phyloP scores from a whole-genome alignment of 2,113 vertebrate genomes.

The Phocoena phocoena region DNA sequence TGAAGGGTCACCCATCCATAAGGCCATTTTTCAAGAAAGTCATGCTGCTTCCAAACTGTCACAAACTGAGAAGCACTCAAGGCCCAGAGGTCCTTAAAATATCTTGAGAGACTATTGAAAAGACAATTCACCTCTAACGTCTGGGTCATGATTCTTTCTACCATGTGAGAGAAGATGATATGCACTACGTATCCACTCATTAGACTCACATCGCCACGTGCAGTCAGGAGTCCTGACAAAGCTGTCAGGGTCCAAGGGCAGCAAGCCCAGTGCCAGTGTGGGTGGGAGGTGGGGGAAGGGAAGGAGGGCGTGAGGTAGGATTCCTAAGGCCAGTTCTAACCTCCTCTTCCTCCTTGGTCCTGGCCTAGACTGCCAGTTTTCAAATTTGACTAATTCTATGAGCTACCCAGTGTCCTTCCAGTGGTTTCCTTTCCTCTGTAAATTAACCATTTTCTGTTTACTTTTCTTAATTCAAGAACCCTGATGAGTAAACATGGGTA shows the following conservation, averaged over 20 bases:
- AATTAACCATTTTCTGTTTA: not conserved
- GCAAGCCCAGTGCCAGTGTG: rapidly evolving
- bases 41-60: not conserved
- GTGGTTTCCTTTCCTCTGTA: not conserved
- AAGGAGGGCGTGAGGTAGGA: rapidly evolving
- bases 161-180: not conserved
- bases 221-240: not conserved
- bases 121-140: constrained; percentile 29
- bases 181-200: not conserved
- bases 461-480: not conserved
- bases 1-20: not conserved
- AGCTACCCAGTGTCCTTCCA: not conserved
- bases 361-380: not conserved
- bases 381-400: not conserved
- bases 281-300: not conserved
- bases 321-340: not conserved
- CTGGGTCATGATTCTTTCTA: not conserved
- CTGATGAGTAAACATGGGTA: not conserved
- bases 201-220: not conserved
- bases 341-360: not conserved
- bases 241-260: not conserved
- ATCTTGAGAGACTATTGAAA: constrained; percentile 16
- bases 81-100: not conserved
- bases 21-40: not conserved
- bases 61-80: not conserved